Evolutionary conservation across 2,888 invertebrate species (phyloP).

Genomic region (Cotesia congregata): DNA sequence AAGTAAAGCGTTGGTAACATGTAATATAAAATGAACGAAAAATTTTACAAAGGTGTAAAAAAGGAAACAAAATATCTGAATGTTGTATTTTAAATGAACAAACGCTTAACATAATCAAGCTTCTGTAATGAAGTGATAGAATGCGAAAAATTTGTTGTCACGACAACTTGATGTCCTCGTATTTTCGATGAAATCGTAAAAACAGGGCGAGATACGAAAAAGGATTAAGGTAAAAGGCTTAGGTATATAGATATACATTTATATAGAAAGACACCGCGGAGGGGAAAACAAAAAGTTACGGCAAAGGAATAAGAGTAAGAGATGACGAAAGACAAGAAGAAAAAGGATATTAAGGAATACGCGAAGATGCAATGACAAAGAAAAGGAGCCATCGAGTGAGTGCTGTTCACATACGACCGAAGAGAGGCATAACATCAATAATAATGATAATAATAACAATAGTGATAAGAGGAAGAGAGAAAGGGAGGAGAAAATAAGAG

Average conservation of each 20-base stretch:
- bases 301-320: constrained; percentile 24
- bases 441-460: constrained; percentile 14
- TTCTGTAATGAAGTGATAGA: constrained; percentile 66
- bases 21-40: neutral
- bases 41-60: constrained; percentile 2
- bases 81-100: neutral
- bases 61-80: neutral
- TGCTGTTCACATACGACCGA: neutral
- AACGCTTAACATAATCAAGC: constrained; percentile 36
- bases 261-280: neutral
- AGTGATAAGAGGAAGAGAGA: constrained; percentile 14
- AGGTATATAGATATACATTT: neutral
- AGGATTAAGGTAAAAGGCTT: constrained; percentile 32
- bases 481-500: neutral
- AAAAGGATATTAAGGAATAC: constrained; percentile 8
- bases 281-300: constrained; percentile 20
- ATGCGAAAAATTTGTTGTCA: constrained; percentile 64
- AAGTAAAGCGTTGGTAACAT: neutral
- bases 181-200: constrained; percentile 57
- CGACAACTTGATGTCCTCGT: constrained; percentile 56
- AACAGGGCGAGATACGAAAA: constrained; percentile 47
- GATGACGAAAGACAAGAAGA: neutral
- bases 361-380: neutral
- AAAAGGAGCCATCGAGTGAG: neutral
- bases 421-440: constrained; percentile 9